Evolutionary conservation across 2,113 vertebrate species (phyloP), one percentile per base, ranked within the genome.

Genomic region (Lampris megalopsis): DNA sequence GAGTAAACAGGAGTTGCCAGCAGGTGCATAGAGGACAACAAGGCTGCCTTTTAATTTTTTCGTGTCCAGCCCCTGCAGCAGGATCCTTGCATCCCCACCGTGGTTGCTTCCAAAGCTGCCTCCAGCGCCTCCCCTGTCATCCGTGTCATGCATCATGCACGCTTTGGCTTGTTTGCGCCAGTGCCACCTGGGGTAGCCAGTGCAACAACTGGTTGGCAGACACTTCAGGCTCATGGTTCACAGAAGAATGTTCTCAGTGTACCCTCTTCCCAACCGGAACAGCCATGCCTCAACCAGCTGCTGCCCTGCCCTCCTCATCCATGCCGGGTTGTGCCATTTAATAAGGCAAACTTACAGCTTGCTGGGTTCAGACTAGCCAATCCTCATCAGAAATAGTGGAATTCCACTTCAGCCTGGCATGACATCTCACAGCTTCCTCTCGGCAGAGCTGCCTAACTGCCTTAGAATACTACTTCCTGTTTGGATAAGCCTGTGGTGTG

Each of bases 1-100:
- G 53, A 83, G 83, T 53, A 88, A 72, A 77, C 78, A 86, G 66
- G 83, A 81, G 63, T 75, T 86, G 43, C 86, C 81, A 63, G 75
- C 83, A 73, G 86, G 78, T 54, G 69, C 41, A 52, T 79, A 84
- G 65, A 88, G 69, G 75, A 86, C 75, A 75, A 86, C 75, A 56
- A 88, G 74, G 66, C 78, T 81, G 68, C 83, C 78, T 41, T 47
- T 81, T 48, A 84, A 68, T 40, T 79, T 53, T 54, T 79, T 57
- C 48, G 75, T 63, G 68, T 79, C 69, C 56, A 84, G 69, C 37
- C 68, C 79, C 42, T 11, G 72, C 45, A 87, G 72, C 62, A 77
- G 82, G 65, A 84, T 73, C 69, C 40, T 63, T 61, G 56, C 52
- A 24, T 71, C 61, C 36, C 57, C 85, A 9, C 63, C 0, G 5